These are phyloP conservation scores for Oriolus oriolus DNA, from an alignment of 2,113 vertebrate genomes.

Conservation along the genomic window DNA sequence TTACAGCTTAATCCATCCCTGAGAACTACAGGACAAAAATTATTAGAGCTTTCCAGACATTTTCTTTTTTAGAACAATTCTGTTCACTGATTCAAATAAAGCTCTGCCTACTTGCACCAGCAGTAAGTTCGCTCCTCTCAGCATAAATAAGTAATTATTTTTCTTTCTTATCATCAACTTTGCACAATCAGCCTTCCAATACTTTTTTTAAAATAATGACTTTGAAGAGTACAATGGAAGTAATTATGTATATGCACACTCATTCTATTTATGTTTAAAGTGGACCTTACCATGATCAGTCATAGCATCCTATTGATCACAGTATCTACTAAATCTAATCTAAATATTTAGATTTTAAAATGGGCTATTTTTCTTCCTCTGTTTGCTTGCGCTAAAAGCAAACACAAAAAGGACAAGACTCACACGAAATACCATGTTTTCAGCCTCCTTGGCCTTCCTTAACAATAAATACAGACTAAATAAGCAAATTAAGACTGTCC, in stretches of 20 bases:
- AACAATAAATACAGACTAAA: neutral
- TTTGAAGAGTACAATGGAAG: neutral
- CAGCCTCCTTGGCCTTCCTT: neutral
- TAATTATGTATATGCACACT: neutral
- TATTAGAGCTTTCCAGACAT: neutral
- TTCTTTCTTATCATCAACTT: neutral
- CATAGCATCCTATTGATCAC: neutral
- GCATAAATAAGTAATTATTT: neutral
- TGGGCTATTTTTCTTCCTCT: neutral
- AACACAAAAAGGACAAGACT: neutral
- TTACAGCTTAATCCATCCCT: conserved; percentile 50
- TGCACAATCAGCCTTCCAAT: neutral
- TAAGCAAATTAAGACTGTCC: neutral
- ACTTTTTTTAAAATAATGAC: neutral
- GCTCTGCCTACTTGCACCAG: neutral
- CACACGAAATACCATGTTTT: neutral
- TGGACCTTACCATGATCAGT: neutral
- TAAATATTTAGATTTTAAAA: neutral
- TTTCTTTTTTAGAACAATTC: conserved; percentile 6
- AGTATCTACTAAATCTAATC: neutral
- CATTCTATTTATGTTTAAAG: neutral
- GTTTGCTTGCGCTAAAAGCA: neutral
- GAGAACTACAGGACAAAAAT: conserved; percentile 32
- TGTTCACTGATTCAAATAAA: neutral
- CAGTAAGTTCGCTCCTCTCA: neutral